Evolutionary conservation across 2,113 vertebrate species (phyloP).

Genomic region (Microtus ochrogaster): DNA sequence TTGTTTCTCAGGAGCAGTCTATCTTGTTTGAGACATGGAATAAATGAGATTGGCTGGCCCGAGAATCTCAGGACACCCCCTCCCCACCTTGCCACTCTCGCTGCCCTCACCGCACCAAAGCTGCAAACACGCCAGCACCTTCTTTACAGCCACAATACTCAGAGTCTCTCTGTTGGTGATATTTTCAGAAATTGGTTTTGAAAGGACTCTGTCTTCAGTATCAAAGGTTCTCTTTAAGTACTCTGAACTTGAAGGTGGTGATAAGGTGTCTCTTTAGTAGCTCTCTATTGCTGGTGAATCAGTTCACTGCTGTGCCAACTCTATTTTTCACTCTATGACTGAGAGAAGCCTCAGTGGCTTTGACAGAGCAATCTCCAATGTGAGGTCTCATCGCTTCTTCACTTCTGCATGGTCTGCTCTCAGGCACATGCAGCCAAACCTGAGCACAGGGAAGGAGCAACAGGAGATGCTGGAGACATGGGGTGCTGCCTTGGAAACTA

Average conservation of each 20-base stretch:
- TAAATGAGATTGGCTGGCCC: background rate
- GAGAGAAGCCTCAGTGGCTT: background rate
- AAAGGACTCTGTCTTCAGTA: background rate
- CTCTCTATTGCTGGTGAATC: background rate
- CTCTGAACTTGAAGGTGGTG: background rate
- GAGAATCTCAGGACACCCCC: no score
- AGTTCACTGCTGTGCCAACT: background rate
- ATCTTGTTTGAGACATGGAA: background rate
- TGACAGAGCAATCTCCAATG: background rate
- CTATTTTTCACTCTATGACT: background rate
- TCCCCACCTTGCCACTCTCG: background rate
- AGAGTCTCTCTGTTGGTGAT: background rate
- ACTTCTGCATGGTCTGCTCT: background rate
- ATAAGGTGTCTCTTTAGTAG: background rate
- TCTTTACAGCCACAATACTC: background rate
- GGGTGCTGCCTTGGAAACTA: background rate
- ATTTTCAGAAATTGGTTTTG: background rate
- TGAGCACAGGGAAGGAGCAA: background rate
- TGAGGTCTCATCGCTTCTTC: no score
- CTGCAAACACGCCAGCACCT: background rate
- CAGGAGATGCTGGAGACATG: background rate
- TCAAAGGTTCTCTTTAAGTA: background rate
- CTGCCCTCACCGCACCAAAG: background rate
- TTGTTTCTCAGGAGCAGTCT: background rate
- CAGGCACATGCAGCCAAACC: background rate